phyloP scores from a whole-genome alignment of 2,888 invertebrate genomes.

The Cryptocephalus primarius region DNA sequence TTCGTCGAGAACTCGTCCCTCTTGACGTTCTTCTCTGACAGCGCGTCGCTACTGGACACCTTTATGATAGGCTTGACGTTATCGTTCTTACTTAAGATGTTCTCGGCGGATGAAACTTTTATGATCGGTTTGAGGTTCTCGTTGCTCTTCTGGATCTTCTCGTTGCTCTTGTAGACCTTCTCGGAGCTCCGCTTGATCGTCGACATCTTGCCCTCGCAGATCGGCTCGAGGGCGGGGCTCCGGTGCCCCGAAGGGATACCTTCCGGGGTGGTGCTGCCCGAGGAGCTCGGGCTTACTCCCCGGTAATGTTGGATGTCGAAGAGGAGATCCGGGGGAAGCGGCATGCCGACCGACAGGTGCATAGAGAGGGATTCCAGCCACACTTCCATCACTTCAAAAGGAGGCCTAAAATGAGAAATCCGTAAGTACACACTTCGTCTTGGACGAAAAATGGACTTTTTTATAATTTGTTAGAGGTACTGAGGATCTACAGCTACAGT shows the following conservation, averaged over 20 bases:
- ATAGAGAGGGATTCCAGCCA: slow-evolving; percentile 75
- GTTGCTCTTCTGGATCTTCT: slow-evolving; percentile 12
- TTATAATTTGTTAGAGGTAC: too few species aligned
- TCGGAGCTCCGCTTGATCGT: slow-evolving; percentile 10
- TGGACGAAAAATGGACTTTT: background rate
- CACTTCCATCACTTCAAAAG: slow-evolving; percentile 81
- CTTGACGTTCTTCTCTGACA: slow-evolving; percentile 6
- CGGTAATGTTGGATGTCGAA: slow-evolving; percentile 66
- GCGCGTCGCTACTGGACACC: slow-evolving; percentile 17
- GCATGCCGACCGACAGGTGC: slow-evolving; percentile 54
- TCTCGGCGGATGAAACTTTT: slow-evolving; percentile 25
- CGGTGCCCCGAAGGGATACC: slow-evolving; percentile 37
- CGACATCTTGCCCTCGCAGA: slow-evolving; percentile 40
- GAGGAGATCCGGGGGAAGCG: slow-evolving; percentile 55
- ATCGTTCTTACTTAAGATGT: slow-evolving; percentile 14
- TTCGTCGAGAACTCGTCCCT: slow-evolving; percentile 18
- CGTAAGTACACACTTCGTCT: background rate
- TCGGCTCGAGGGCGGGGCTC: slow-evolving; percentile 43
- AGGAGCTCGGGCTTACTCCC: slow-evolving; percentile 45
- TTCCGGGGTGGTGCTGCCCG: slow-evolving; percentile 50
- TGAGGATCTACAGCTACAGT: too few species aligned
- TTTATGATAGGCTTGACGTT: slow-evolving; percentile 22
- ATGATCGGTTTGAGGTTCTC: slow-evolving; percentile 23
- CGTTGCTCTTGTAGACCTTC: slow-evolving; percentile 10
- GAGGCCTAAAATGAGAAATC: slow-evolving; percentile 49